Percentiles rank a stretch among this genome's conserved stretches.
phyloP scores from a whole-genome alignment of 2,888 invertebrate species.

The Noctua janthe region DNA sequence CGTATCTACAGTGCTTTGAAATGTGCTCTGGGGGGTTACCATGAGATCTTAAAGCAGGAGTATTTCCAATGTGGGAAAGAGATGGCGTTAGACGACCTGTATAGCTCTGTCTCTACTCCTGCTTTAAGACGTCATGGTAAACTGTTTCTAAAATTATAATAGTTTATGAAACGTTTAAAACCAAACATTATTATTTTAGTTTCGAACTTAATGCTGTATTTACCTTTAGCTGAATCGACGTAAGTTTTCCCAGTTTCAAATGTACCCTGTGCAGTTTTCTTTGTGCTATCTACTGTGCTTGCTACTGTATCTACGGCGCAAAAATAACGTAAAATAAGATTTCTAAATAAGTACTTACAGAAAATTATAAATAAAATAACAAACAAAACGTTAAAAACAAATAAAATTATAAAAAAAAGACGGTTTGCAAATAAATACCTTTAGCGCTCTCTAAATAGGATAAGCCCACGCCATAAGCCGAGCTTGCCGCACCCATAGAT shows the following conservation, averaged over 20 bases:
- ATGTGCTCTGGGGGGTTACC: conserved; percentile 54
- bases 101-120: no score
- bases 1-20: conserved; percentile 73
- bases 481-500: conserved; percentile 76
- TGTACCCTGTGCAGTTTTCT: conserved; percentile 84
- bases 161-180: conserved; percentile 19
- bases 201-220: conserved; percentile 47
- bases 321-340: conserved; percentile 52
- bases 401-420: conserved; percentile 14
- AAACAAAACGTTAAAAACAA: conserved; percentile 4
- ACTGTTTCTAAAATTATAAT: conserved; percentile 73
- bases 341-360: conserved; percentile 17
- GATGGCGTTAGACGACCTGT: no score
- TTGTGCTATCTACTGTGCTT: conserved; percentile 84
- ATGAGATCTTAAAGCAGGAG: no score
- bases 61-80: no score
- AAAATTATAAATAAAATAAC: conserved; percentile 30
- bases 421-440: conserved; percentile 64
- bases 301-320: conserved; percentile 80
- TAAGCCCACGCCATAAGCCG: conserved; percentile 80
- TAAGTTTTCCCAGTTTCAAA: conserved; percentile 80
- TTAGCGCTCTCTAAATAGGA: conserved; percentile 80
- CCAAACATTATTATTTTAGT: not conserved
- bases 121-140: not conserved
- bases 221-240: conserved; percentile 83